Conservation (phyloP, 1,140 invertebrate species). For the Philaenus spumarius region DNA sequence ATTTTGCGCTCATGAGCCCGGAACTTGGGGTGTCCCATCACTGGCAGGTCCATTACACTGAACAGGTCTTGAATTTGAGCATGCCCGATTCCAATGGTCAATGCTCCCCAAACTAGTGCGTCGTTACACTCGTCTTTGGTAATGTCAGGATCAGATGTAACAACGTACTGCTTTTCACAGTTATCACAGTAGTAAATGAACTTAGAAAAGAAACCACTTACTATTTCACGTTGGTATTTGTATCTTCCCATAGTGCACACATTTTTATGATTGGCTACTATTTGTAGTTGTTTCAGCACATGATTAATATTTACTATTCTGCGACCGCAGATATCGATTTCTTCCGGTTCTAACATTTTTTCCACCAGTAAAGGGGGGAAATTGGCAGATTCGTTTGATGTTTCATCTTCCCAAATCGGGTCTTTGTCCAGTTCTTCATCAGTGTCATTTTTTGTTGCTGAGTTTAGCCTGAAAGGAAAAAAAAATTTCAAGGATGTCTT, state of each 20-base stretch:
- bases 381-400: too few relatives aligned
- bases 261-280: neutral
- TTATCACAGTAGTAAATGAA: neutral
- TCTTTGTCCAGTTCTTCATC: too few relatives aligned
- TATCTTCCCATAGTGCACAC: neutral
- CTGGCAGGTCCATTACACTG: neutral
- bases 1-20: neutral
- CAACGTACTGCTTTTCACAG: too few relatives aligned
- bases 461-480: too few relatives aligned
- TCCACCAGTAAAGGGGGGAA: too few relatives aligned
- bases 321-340: neutral
- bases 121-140: neutral
- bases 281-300: neutral
- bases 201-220: neutral
- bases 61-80: neutral
- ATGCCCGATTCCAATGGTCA: neutral
- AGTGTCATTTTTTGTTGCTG: too few relatives aligned
- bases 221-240: neutral
- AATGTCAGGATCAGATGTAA: neutral
- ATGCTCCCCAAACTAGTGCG: neutral
- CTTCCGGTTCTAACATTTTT: neutral
- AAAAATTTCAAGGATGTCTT: too few relatives aligned
- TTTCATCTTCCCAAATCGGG: too few relatives aligned
- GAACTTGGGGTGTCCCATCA: neutral
- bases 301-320: neutral